Base-by-base conservation (phyloP, 2,888 invertebrate genomes). In the Acleris emargana region DNA sequence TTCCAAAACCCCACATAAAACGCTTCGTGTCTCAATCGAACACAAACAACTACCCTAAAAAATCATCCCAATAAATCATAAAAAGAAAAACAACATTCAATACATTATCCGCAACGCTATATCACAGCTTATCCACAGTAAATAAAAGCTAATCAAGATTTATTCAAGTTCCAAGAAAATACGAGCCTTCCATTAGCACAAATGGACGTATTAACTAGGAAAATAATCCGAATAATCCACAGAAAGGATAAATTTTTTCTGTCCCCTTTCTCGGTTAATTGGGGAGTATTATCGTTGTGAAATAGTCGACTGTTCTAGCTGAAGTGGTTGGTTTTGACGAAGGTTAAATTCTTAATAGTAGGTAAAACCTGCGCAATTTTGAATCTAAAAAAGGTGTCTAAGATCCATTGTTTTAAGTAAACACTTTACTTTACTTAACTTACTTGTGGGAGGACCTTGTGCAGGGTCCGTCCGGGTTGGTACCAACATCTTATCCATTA, bases 161-260 rank as follows among this genome's bases (percentile, higher is more conserved):
- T 74, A 71, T 71, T 64, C 69, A 68, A 62, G 49, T 54, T 42
- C 57, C 67, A 55, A 68, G 71, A 69, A 69, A 73, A 72, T 74
- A 73, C 64, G 73, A 68, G 61, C 58, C 63, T 62, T 72, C 72
- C 74, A 75, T 73, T 76, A 73, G 71, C 71, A 68, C 71, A 74
- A 76, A 76, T 76, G 75, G 74, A 69, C 54, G 72, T 72, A 73
- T 75, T 72, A 72, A 73, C 71, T 73, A 71, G 70, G 73, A 75
- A 76, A 74, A 77, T 76, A 74, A 75, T 73, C 74, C 70, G 50
- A 61, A 68, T 73, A 72, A 71, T 71, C 67, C 66, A 68, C 64
- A 51, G 62, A 47, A 45, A 18, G 58, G 61, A 60, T 60, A 53
- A 59, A 32, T 58, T 59, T 55, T 32, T 62, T 60, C 54, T 59